Conservation (phyloP, 2,888 invertebrate species). For the Melipona bicolor region DNA sequence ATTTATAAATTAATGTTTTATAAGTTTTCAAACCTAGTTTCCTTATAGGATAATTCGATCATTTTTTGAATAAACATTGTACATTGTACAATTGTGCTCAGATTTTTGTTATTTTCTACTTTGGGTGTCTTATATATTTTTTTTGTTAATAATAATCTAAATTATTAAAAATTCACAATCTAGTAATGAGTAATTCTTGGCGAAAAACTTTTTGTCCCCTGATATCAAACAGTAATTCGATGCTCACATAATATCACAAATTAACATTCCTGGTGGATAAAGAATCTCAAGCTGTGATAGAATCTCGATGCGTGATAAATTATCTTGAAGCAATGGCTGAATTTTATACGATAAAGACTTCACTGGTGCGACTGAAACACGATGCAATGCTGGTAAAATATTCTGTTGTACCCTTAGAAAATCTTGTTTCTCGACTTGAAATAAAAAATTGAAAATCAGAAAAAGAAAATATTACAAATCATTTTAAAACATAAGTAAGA, state of each 20-base stretch:
- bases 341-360: conserved; percentile 86
- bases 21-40: not conserved
- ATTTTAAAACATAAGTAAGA: not conserved
- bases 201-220: too few relatives aligned
- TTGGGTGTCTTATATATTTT: not conserved
- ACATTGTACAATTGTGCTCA: too few relatives aligned
- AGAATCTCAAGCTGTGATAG: conserved; percentile 84
- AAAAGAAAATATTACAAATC: not conserved
- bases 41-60: too few relatives aligned
- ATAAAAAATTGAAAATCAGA: not conserved
- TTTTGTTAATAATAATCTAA: too few relatives aligned
- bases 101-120: not conserved
- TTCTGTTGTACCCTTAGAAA: conserved; percentile 86
- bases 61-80: too few relatives aligned
- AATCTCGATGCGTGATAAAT: conserved; percentile 81
- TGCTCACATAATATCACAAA: conserved; percentile 69
- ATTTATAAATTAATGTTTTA: not conserved
- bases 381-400: conserved; percentile 88
- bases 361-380: conserved; percentile 86
- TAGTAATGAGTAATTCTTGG: too few relatives aligned
- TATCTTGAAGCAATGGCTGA: conserved; percentile 86
- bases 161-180: too few relatives aligned
- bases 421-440: conserved; percentile 85
- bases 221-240: not conserved
- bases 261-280: conserved; percentile 86